phyloP scores from a whole-genome alignment of 2,113 vertebrate species.

The Sclerurus mexicanus region DNA sequence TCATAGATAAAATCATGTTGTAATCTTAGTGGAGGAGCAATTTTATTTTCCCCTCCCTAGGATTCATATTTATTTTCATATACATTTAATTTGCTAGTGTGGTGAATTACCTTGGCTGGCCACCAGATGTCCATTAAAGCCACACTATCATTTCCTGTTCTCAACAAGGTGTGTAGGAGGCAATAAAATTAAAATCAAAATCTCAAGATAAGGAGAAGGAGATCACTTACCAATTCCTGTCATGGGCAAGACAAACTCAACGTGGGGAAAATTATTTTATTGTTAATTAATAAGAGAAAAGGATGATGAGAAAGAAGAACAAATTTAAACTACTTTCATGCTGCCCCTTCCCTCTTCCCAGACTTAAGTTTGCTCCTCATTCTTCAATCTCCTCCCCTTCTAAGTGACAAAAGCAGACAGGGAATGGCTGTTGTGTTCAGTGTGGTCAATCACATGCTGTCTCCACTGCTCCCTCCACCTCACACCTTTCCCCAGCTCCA shows the following conservation, averaged over 20 bases:
- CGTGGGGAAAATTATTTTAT: not conserved
- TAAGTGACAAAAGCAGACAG: not conserved
- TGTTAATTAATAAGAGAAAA: not conserved
- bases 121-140: not conserved
- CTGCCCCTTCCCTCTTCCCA: not conserved
- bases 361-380: not conserved
- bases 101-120: not conserved
- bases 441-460: not conserved
- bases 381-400: not conserved
- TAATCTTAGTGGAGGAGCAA: not conserved
- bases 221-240: not conserved
- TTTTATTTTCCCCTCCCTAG: not conserved
- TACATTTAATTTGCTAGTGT: not conserved
- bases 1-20: not conserved
- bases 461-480: not conserved
- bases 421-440: not conserved
- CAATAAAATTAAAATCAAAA: not conserved
- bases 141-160: not conserved
- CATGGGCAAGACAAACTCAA: not conserved
- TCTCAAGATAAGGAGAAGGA: not conserved
- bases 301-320: not conserved
- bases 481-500: not conserved
- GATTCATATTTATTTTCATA: not conserved
- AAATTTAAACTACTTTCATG: not conserved
- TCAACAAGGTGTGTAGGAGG: not conserved